A percentile compares a stretch with the other conserved stretches of the same genome.
These are phyloP conservation scores for Quadroppia sp. DNA, from an alignment of 2,888 invertebrate species.

Conservation along the genomic window DNA sequence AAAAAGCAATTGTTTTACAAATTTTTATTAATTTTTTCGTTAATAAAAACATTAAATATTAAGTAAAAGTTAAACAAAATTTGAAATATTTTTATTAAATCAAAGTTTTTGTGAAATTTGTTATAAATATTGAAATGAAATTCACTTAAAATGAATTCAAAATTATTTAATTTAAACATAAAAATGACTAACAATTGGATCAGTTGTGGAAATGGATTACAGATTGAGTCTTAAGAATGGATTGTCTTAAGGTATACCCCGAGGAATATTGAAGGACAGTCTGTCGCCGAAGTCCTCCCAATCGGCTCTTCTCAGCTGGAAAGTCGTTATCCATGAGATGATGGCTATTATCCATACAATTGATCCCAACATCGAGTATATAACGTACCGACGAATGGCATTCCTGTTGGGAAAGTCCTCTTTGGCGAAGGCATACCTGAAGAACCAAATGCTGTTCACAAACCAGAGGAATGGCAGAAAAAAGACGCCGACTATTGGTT, in stretches of 20 bases:
- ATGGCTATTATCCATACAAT: slow-evolving; percentile 34
- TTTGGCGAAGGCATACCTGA: slow-evolving; percentile 30
- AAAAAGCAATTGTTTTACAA: too few species aligned
- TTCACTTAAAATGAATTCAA: too few species aligned
- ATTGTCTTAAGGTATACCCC: slow-evolving; percentile 37
- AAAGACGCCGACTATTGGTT: slow-evolving; percentile 38
- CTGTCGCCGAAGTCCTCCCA: slow-evolving; percentile 41
- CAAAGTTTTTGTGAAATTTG: too few species aligned
- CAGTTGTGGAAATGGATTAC: not conserved
- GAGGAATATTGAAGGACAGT: slow-evolving; percentile 44
- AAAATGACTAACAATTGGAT: too few species aligned
- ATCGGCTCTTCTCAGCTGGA: slow-evolving; percentile 39
- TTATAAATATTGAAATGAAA: too few species aligned
- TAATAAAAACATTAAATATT: too few species aligned
- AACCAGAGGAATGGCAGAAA: slow-evolving; percentile 43
- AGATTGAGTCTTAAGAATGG: not conserved
- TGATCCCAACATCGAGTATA: slow-evolving; percentile 39
- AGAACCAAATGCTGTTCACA: slow-evolving; percentile 43
- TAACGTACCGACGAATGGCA: slow-evolving; percentile 29
- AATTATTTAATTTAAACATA: too few species aligned
- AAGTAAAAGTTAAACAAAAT: too few species aligned
- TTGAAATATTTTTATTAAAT: too few species aligned
- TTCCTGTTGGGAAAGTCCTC: not conserved
- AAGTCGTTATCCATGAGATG: slow-evolving; percentile 41
- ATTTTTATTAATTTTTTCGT: too few species aligned